A percentile compares a stretch with the other conserved stretches of the same genome.
These are phyloP conservation scores for Chymomyza fuscimana DNA, from an alignment of 2,888 invertebrate genomes.

Conservation along the genomic window DNA sequence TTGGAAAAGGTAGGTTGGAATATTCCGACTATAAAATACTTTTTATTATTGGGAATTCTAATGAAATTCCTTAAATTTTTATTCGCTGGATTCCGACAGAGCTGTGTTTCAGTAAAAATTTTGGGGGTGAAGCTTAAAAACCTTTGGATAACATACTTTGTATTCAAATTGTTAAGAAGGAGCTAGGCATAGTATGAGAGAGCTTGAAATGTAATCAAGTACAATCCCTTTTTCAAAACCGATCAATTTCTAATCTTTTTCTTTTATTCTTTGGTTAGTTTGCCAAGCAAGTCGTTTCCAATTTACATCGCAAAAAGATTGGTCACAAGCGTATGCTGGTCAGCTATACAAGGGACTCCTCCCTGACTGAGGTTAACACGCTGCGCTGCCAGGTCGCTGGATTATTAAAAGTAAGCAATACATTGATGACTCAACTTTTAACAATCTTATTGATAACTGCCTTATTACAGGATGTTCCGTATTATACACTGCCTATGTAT, in stretches of 20 bases:
- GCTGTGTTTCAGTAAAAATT: no score
- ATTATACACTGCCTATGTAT: slow-evolving; percentile 87
- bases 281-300: slow-evolving; percentile 87
- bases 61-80: no score
- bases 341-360: slow-evolving; percentile 83
- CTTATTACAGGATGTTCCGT: slow-evolving; percentile 84
- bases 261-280: slow-evolving; percentile 62
- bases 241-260: background rate
- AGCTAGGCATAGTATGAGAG: no score
- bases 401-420: slow-evolving; percentile 81
- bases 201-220: no score
- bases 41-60: no score
- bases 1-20: no score
- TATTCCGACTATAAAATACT: no score
- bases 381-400: slow-evolving; percentile 86
- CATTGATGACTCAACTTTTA: background rate
- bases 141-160: no score
- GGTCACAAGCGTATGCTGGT: slow-evolving; percentile 90
- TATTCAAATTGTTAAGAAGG: no score
- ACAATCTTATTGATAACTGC: background rate
- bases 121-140: no score
- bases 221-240: no score
- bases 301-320: slow-evolving; percentile 89
- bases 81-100: no score
- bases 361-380: slow-evolving; percentile 83